phyloP scores from a whole-genome alignment of 64 coral and sea anemone genomes.

The Dendronephthya gigantea region DNA sequence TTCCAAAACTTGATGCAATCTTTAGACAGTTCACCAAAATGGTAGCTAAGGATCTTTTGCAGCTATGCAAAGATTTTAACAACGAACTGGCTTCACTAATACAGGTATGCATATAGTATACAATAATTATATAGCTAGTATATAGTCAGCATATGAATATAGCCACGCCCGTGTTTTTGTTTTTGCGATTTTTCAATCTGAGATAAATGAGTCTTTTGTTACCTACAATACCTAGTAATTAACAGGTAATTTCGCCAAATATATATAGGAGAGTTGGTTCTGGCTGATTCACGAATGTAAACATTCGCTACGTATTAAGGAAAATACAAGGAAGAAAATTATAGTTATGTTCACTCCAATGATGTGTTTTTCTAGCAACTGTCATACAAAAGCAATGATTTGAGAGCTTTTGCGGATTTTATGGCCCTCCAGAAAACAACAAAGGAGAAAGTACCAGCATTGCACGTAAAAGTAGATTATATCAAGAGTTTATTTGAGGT shows the following conservation, averaged over 20 bases:
- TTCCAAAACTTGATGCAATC: slow-evolving; percentile 56
- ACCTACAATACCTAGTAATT: too few species aligned
- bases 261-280: too few species aligned
- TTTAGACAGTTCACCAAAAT: slow-evolving; percentile 65
- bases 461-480: slow-evolving; percentile 86
- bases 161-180: too few species aligned
- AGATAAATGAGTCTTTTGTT: too few species aligned
- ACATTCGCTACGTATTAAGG: too few species aligned
- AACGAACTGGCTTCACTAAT: slow-evolving; percentile 42
- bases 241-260: too few species aligned
- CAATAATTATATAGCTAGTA: too few species aligned
- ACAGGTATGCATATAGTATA: slow-evolving; percentile 40
- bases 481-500: slow-evolving; percentile 94
- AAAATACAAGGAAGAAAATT: too few species aligned
- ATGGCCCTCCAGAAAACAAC: slow-evolving; percentile 44
- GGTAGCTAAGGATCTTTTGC: slow-evolving; percentile 53
- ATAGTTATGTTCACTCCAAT: neutral
- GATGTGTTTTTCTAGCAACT: slow-evolving; percentile 29
- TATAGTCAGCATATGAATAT: too few species aligned
- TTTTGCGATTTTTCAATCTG: too few species aligned
- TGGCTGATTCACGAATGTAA: too few species aligned
- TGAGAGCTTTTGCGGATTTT: slow-evolving; percentile 72
- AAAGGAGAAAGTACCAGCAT: slow-evolving; percentile 53
- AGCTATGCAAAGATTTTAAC: slow-evolving; percentile 52
- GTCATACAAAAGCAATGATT: slow-evolving; percentile 63